Percentiles rank a stretch among this genome's conserved stretches.
Conservation (phyloP, 2,113 vertebrate species). For the Chloropsis hardwickii region DNA sequence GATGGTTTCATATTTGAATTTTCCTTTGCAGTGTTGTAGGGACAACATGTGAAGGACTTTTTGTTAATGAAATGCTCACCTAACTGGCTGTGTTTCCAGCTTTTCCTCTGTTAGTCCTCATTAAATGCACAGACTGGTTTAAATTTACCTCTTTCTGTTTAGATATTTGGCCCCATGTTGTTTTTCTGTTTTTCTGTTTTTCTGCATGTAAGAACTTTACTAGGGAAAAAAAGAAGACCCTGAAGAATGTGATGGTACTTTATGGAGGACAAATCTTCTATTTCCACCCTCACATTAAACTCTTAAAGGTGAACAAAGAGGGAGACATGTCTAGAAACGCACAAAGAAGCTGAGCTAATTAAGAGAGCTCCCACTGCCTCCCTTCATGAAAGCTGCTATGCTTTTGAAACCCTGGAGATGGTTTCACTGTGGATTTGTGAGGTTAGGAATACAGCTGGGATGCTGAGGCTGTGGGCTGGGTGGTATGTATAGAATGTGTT, state of each 20-base stretch:
- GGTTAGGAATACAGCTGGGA: slow-evolving; percentile 72
- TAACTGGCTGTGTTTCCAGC: not conserved
- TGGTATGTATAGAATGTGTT: slow-evolving; percentile 78
- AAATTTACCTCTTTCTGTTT: not conserved
- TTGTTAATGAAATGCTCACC: not conserved
- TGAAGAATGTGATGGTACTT: not conserved
- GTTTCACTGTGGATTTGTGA: slow-evolving; percentile 68
- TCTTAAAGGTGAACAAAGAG: slow-evolving; percentile 31
- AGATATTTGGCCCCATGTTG: not conserved
- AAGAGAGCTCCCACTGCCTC: slow-evolving; percentile 47
- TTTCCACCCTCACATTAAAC: not conserved
- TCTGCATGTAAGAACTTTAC: not conserved
- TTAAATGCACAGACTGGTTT: not conserved
- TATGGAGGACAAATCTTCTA: not conserved
- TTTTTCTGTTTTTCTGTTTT: too few relatives aligned
- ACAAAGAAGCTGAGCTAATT: slow-evolving; percentile 40
- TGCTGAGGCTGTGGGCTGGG: slow-evolving; percentile 67
- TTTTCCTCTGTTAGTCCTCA: not conserved
- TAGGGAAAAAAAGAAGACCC: not conserved
- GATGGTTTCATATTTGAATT: not conserved
- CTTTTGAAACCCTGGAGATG: slow-evolving; percentile 68
- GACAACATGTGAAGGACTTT: not conserved
- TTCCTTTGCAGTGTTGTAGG: not conserved
- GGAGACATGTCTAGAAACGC: slow-evolving; percentile 26
- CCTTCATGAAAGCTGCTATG: slow-evolving; percentile 55